A percentile compares a stretch with the other conserved stretches of the same genome.
phyloP scores from a whole-genome alignment of 23 tunicate genomes.

The Ascidia mentula region DNA sequence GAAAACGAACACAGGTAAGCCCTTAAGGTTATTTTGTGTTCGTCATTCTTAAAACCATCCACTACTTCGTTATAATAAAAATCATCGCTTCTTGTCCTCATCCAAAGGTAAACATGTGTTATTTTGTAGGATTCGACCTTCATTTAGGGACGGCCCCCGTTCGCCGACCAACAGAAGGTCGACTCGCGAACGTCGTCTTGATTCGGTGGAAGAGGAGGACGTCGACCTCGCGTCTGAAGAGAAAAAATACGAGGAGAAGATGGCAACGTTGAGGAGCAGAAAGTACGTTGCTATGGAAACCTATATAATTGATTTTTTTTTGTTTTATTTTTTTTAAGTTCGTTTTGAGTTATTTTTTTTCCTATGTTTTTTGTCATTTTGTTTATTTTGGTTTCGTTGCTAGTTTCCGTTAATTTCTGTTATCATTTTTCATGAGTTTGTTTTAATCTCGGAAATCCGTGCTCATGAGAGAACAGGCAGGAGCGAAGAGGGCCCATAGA shows the following conservation, averaged over 20 bases:
- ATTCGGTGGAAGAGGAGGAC: constrained; percentile 43
- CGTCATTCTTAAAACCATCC: too few relatives aligned
- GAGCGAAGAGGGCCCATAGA: too few relatives aligned
- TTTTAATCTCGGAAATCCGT: too few relatives aligned
- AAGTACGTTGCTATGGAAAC: constrained; percentile 14
- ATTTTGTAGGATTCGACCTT: constrained; percentile 40
- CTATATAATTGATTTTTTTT: neutral
- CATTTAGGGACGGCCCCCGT: constrained; percentile 52
- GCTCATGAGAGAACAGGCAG: too few relatives aligned
- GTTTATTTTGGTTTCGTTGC: too few relatives aligned
- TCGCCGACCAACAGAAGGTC: constrained; percentile 40
- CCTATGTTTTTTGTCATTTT: neutral
- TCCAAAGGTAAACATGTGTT: too few relatives aligned
- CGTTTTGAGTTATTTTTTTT: neutral
- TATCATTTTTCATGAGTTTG: too few relatives aligned
- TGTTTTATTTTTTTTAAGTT: neutral
- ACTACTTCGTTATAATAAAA: too few relatives aligned
- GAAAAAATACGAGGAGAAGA: constrained; percentile 30
- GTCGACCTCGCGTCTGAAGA: constrained; percentile 23
- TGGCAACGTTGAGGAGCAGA: constrained; percentile 37
- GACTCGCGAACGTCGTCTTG: constrained; percentile 22
- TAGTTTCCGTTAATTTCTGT: too few relatives aligned
- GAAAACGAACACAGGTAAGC: too few relatives aligned
- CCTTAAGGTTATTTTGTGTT: too few relatives aligned
- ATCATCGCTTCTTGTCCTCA: too few relatives aligned